A percentile compares a stretch with the other conserved stretches of the same genome.
phyloP scores from a whole-genome alignment of 2,888 invertebrate genomes.

The Drosophila demipolita region DNA sequence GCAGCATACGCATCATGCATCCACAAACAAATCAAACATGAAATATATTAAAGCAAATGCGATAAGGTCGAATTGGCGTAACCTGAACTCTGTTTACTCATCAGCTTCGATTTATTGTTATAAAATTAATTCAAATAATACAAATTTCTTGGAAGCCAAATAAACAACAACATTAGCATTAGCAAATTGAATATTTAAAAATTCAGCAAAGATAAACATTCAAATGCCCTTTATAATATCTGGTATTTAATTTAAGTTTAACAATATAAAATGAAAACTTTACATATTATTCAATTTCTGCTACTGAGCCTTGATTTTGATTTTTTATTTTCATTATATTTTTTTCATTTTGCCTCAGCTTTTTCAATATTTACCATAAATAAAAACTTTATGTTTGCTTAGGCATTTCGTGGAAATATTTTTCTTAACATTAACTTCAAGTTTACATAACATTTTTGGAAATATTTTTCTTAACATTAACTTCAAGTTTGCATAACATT shows the following conservation, averaged over 20 bases:
- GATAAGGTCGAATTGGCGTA: slow-evolving; percentile 4
- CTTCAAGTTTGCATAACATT: background rate
- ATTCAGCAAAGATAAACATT: background rate
- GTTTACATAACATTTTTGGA: background rate
- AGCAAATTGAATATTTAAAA: background rate
- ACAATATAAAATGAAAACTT: too few relatives aligned
- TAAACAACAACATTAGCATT: background rate
- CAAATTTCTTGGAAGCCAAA: background rate
- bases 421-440: background rate
- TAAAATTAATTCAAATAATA: slow-evolving; percentile 2
- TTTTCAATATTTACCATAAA: background rate
- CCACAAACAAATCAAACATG: slow-evolving; percentile 74
- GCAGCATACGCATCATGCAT: slow-evolving; percentile 72
- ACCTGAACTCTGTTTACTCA: slow-evolving; percentile 38
- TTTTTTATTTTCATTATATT: too few relatives aligned
- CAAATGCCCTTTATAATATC: background rate
- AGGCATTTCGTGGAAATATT: background rate
- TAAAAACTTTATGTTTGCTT: background rate
- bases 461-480: background rate
- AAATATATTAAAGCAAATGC: slow-evolving; percentile 55
- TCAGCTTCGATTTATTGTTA: slow-evolving; percentile 1
- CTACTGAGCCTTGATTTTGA: too few relatives aligned
- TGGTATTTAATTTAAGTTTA: too few relatives aligned
- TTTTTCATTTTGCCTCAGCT: too few relatives aligned
- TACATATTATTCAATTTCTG: too few relatives aligned